Evolutionary conservation across 2,888 invertebrate genomes (phyloP).

Genomic region (Hypsopygia costalis): DNA sequence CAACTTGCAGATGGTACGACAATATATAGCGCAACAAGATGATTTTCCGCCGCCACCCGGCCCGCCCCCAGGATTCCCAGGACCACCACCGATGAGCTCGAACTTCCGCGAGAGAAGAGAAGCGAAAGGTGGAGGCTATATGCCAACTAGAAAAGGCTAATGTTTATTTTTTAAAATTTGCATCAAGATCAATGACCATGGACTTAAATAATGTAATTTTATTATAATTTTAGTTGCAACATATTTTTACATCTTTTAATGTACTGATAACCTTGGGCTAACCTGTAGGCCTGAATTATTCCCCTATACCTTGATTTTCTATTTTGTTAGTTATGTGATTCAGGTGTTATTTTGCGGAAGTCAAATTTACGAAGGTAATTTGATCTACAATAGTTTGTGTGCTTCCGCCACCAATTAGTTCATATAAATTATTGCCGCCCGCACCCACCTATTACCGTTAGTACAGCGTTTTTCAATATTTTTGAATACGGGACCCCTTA

Average conservation of each 20-base stretch:
- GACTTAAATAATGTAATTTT: not conserved
- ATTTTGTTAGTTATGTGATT: too few relatives aligned
- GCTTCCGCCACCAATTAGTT: too few relatives aligned
- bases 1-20: slow-evolving; percentile 46
- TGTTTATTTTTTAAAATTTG: not conserved
- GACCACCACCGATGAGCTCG: slow-evolving; percentile 24
- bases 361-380: too few relatives aligned
- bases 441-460: too few relatives aligned
- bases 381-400: too few relatives aligned
- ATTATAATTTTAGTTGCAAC: not conserved
- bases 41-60: slow-evolving; percentile 19
- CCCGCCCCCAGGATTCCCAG: slow-evolving; percentile 17
- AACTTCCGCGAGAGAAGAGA: slow-evolving; percentile 40
- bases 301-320: too few relatives aligned
- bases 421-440: too few relatives aligned
- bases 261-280: too few relatives aligned
- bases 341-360: too few relatives aligned
- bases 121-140: slow-evolving; percentile 64
- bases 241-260: not conserved
- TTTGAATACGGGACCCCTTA: too few relatives aligned
- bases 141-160: slow-evolving; percentile 66
- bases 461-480: too few relatives aligned
- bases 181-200: not conserved
- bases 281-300: too few relatives aligned
- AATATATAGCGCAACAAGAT: slow-evolving; percentile 23